Base-by-base conservation (phyloP, 2,888 invertebrate genomes). In the Thalpophila matura region DNA sequence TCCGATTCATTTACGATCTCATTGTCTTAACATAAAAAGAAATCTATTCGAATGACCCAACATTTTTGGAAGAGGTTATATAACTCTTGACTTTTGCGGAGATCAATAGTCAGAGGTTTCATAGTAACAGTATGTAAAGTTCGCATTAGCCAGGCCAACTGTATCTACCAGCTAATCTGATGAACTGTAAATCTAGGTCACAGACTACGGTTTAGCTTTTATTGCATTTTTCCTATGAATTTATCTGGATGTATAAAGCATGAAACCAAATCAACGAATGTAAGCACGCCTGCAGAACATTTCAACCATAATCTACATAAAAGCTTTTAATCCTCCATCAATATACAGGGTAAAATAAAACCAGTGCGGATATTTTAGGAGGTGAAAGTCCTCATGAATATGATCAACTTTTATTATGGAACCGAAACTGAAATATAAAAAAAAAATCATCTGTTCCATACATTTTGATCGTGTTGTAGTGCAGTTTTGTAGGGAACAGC, bases 1-100 rank as follows among this genome's bases (percentile, higher is more conserved):
- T 56, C 38, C 27, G 53, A 56, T 59, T 56, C 59, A 42, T 63
- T 69, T 67, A 67, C 68, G 68, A 53, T 54, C 46, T 47, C 53
- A 53, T 68, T 53, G 53, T 60, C 60, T 53, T 67, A 31, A 61
- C 45, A 38, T 57, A 57, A 63, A 62, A 56, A 58, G 14, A 45
- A 66, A 66, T 58, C 37, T 65, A 27, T 38, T 65, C 14, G 47
- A 43, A 56, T 27, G 31, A 31, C 35, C 31, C 14, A 50, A 59
- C 38, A 40, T 35, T 67, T 35, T 31, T 45, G 22, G 49, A 49
- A 31, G 46, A 33, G 46, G 42, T 55, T 42, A 18, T 42, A 27
- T 35, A 35, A 49, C 14, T 27, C 2, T 12, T 26, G 6, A 16
- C 35, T 46, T 33, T 4, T 26, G 24, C n/a, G n/a, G 6, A 16